Percentiles rank a stretch among this genome's conserved stretches.
phyloP scores from a whole-genome alignment of 2,113 vertebrate genomes.

The Catharus bicknelli region DNA sequence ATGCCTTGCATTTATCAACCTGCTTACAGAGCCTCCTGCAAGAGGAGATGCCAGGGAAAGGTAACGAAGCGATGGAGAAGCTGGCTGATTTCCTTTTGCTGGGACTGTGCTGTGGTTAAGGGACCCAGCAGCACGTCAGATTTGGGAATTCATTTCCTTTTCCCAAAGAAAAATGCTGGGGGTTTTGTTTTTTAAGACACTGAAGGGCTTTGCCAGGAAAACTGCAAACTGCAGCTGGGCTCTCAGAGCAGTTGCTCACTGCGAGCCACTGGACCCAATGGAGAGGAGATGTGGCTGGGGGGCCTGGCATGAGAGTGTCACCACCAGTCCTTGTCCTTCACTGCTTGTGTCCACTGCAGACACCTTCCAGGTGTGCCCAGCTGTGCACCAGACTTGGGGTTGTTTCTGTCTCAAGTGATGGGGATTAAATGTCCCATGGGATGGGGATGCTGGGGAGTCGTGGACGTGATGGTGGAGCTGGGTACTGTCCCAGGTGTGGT shows the following conservation, averaged over 20 bases:
- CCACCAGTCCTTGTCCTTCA: neutral
- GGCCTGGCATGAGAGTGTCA: neutral
- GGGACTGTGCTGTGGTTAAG: fast-evolving
- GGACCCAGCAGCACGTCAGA: neutral
- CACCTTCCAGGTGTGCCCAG: neutral
- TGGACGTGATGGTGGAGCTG: fast-evolving
- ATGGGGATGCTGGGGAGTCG: neutral
- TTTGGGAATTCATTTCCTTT: neutral
- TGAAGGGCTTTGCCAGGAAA: neutral
- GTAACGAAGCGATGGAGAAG: neutral
- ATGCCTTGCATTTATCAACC: neutral
- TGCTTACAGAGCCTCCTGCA: neutral
- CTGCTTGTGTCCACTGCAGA: neutral
- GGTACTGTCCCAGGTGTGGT: neutral
- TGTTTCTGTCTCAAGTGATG: fast-evolving
- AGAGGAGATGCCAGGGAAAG: neutral
- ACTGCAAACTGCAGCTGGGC: neutral
- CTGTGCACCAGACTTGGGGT: neutral
- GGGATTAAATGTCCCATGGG: neutral
- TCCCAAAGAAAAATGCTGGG: neutral
- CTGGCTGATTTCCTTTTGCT: neutral
- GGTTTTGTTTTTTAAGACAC: neutral
- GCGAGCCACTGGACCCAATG: fast-evolving
- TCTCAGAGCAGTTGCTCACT: neutral
- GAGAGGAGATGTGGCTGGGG: neutral